Percentiles rank a stretch among this genome's conserved stretches.
Evolutionary conservation across 2,888 invertebrate genomes (phyloP).

Genomic region (Acronicta aceris): DNA sequence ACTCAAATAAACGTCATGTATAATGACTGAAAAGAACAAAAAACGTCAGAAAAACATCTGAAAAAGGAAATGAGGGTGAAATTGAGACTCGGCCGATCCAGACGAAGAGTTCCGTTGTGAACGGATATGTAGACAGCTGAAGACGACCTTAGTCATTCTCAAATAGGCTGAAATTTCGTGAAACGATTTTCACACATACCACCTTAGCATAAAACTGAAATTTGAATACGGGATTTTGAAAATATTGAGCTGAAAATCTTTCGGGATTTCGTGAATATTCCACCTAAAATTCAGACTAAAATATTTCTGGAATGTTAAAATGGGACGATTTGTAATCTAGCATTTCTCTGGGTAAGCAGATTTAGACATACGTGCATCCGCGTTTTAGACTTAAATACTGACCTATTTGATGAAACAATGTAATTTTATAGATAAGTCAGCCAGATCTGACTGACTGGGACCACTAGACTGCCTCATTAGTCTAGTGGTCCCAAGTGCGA

Average conservation of each 20-base stretch:
- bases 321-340: constrained; percentile 24
- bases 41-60: constrained; percentile 44
- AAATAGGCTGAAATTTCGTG: constrained; percentile 30
- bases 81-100: constrained; percentile 62
- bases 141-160: constrained; percentile 54
- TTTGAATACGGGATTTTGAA: constrained; percentile 3
- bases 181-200: constrained; percentile 25
- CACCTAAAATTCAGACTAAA: constrained; percentile 37
- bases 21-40: constrained; percentile 43
- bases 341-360: neutral
- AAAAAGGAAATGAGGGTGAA: constrained; percentile 64
- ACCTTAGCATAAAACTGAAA: constrained; percentile 17
- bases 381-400: too few species aligned
- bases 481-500: too few species aligned
- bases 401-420: too few species aligned
- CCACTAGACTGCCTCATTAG: too few species aligned
- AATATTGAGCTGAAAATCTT: constrained; percentile 27
- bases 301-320: constrained; percentile 28
- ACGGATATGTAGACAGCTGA: constrained; percentile 63
- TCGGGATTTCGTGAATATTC: constrained; percentile 24
- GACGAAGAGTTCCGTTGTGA: constrained; percentile 58
- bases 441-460: too few species aligned
- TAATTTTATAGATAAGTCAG: too few species aligned
- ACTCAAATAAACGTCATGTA: constrained; percentile 42
- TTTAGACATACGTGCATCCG: constrained; percentile 4